Conservation (phyloP, 2,113 vertebrate genomes). For the Prietella phreatophila region DNA sequence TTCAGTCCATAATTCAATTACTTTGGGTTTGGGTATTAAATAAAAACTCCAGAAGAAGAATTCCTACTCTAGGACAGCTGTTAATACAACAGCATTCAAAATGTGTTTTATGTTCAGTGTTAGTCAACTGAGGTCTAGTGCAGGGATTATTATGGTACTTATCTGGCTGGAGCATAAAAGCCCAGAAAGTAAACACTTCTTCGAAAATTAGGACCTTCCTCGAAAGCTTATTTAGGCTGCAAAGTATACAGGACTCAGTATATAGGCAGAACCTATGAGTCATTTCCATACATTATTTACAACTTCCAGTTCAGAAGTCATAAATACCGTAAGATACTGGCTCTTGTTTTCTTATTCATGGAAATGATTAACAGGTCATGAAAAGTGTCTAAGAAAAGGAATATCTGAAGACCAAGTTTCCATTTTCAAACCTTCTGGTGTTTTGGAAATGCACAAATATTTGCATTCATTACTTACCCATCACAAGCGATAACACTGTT, state of each 20-base stretch:
- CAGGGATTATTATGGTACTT: neutral
- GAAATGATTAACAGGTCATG: conserved; percentile 15
- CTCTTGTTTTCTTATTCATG: neutral
- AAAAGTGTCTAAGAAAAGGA: neutral
- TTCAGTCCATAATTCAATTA: neutral
- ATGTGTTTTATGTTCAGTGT: neutral
- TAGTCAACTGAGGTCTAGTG: conserved; percentile 17
- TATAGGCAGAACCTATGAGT: neutral
- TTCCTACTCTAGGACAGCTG: neutral
- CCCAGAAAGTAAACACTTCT: conserved; percentile 4
- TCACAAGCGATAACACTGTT: neutral
- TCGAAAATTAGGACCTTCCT: neutral
- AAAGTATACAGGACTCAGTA: neutral
- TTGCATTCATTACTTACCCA: neutral
- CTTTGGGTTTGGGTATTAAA: neutral
- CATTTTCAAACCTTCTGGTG: neutral
- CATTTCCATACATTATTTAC: neutral
- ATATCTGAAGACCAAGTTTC: neutral
- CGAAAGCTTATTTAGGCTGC: conserved; percentile 10
- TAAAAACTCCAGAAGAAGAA: neutral
- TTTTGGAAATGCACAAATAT: neutral
- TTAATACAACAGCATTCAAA: neutral
- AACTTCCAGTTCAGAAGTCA: conserved; percentile 1
- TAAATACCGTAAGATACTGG: neutral
- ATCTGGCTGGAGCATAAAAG: neutral